Evolutionary conservation across 2,797 vertebrate genomes (phyloP).

Genomic region (Scleropages formosus): DNA sequence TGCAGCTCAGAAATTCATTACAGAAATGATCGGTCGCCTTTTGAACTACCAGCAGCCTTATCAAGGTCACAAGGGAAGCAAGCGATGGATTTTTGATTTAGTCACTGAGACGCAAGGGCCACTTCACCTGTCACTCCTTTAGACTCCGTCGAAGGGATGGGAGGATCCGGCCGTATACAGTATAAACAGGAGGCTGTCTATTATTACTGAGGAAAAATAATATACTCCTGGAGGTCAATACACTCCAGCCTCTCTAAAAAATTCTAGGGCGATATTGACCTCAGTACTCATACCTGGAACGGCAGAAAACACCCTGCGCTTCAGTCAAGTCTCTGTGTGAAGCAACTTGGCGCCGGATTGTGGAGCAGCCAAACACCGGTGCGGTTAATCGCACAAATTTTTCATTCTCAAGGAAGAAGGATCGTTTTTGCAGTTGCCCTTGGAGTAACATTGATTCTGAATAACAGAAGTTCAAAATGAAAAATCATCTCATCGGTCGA

Average conservation of each 20-base stretch:
- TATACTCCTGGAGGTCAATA: background rate
- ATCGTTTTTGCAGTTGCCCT: background rate
- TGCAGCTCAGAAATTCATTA: no score
- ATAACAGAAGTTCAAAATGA: background rate
- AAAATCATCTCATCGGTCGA: background rate
- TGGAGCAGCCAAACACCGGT: background rate
- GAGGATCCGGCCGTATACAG: background rate
- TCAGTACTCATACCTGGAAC: background rate
- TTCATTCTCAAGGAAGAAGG: background rate
- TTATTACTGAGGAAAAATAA: background rate
- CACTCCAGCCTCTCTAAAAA: background rate
- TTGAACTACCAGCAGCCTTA: no score
- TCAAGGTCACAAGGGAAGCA: background rate
- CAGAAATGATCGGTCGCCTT: no score
- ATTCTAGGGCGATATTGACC: background rate
- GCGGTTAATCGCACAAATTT: background rate
- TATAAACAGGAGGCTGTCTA: background rate
- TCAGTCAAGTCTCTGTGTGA: background rate
- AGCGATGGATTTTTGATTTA: background rate
- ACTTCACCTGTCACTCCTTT: background rate
- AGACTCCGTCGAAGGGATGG: background rate
- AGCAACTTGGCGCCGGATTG: background rate
- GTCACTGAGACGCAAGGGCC: background rate
- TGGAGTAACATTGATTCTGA: background rate
- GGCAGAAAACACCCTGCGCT: background rate